Percentiles rank a stretch among this genome's conserved stretches.
Conservation (phyloP, 2,797 vertebrate genomes). For the Mastacembelus armatus region DNA sequence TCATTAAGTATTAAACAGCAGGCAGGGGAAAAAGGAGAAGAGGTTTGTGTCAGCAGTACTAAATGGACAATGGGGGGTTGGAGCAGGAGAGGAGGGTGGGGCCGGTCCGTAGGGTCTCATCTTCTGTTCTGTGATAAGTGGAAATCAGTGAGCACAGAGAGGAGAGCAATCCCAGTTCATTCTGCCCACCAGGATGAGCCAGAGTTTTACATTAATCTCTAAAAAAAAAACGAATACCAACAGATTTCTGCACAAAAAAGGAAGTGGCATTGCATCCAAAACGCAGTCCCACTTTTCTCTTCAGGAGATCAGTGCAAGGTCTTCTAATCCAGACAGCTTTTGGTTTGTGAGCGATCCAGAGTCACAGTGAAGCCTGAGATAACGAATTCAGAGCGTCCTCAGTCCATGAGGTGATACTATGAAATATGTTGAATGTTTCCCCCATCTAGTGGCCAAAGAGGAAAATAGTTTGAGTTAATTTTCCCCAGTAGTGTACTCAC, state of each 20-base stretch:
- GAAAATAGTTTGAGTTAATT: too few relatives aligned
- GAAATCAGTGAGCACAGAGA: slow-evolving; percentile 6
- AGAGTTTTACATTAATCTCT: slow-evolving; percentile 11
- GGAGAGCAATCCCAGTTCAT: slow-evolving; percentile 1
- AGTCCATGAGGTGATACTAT: background rate
- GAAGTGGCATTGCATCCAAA: background rate
- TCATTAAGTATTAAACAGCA: slow-evolving; percentile 72
- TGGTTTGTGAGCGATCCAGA: slow-evolving; percentile 17
- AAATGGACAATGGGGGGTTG: slow-evolving; percentile 43
- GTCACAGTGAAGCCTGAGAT: slow-evolving; percentile 20
- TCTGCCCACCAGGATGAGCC: background rate
- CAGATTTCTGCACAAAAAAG: background rate
- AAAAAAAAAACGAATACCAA: slow-evolving; percentile 19
- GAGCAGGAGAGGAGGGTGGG: slow-evolving; percentile 12
- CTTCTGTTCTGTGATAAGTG: slow-evolving; percentile 19
- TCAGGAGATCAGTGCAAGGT: background rate
- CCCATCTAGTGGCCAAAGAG: slow-evolving; percentile 65
- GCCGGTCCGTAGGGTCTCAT: slow-evolving; percentile 24
- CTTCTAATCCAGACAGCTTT: slow-evolving; percentile 9
- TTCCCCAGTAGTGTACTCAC: too few relatives aligned
- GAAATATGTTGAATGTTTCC: slow-evolving; percentile 21
- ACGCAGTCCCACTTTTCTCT: background rate
- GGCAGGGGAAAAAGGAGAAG: slow-evolving; percentile 23
- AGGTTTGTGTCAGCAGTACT: slow-evolving; percentile 43
- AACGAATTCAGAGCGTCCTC: background rate